These are phyloP conservation scores for Byasa hedistus DNA, from an alignment of 2,888 invertebrate genomes.

Conservation along the genomic window DNA sequence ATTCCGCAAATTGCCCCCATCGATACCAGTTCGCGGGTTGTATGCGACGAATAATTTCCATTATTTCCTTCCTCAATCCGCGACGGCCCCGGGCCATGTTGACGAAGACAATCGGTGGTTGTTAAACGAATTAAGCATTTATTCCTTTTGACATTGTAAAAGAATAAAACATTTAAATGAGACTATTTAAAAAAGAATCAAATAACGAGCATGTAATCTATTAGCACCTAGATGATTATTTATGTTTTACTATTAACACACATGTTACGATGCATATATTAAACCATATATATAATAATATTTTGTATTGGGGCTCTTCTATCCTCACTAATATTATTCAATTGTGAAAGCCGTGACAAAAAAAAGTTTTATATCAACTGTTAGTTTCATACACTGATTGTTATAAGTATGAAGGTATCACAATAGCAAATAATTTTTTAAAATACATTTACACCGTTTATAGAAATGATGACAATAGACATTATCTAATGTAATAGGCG, in stretches of 20 bases:
- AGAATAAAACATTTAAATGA: not conserved
- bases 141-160: constrained; percentile 20
- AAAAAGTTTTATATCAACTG: too few relatives aligned
- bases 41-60: constrained; percentile 60
- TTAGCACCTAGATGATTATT: too few relatives aligned
- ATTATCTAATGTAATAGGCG: constrained; percentile 25
- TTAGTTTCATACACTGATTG: too few relatives aligned
- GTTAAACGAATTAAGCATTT: constrained; percentile 40
- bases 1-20: constrained; percentile 65
- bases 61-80: constrained; percentile 55
- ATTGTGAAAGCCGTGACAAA: too few relatives aligned
- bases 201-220: too few relatives aligned
- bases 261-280: too few relatives aligned
- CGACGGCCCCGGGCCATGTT: constrained; percentile 44
- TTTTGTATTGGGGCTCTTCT: too few relatives aligned
- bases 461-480: constrained; percentile 21
- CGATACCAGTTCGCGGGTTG: constrained; percentile 58
- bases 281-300: too few relatives aligned
- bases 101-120: constrained; percentile 48
- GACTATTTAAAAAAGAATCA: too few relatives aligned
- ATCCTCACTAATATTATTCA: too few relatives aligned
- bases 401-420: too few relatives aligned
- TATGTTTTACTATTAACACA: too few relatives aligned
- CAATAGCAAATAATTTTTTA: not conserved
- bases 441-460: not conserved